Percentiles rank a stretch among this genome's conserved stretches.
These are phyloP conservation scores for Carcinoscorpius rotundicauda DNA, from an alignment of 1,140 invertebrate species.

Conservation along the genomic window DNA sequence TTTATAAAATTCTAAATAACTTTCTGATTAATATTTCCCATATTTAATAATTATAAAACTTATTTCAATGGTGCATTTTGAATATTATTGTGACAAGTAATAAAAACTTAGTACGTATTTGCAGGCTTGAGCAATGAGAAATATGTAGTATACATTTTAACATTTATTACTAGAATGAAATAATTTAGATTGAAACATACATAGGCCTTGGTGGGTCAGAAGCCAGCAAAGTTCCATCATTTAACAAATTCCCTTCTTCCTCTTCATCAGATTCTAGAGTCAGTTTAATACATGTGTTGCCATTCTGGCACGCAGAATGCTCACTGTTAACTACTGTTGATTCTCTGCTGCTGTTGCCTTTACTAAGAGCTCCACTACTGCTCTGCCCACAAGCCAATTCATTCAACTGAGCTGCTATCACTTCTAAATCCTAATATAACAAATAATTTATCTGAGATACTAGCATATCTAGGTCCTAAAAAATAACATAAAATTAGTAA, in stretches of 20 bases:
- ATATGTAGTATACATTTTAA: too few relatives aligned
- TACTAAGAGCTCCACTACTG: slow-evolving; percentile 24
- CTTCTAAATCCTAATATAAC: slow-evolving; percentile 64
- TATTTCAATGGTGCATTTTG: too few relatives aligned
- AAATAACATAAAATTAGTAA: too few relatives aligned
- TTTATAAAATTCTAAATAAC: too few relatives aligned
- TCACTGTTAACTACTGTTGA: neutral
- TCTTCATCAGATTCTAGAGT: slow-evolving; percentile 38
- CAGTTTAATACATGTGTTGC: slow-evolving; percentile 16
- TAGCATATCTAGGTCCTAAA: too few relatives aligned
- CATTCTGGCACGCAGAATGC: slow-evolving; percentile 19
- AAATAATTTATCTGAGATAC: too few relatives aligned
- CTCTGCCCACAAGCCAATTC: slow-evolving; percentile 55
- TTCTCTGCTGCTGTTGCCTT: slow-evolving; percentile 8
- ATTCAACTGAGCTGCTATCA: slow-evolving; percentile 81
- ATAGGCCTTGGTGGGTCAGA: slow-evolving; percentile 92
- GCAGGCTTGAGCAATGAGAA: too few relatives aligned
- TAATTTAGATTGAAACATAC: slow-evolving; percentile 45
- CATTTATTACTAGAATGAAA: too few relatives aligned
- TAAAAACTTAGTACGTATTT: too few relatives aligned
- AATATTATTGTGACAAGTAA: too few relatives aligned
- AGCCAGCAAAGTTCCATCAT: slow-evolving; percentile 86
- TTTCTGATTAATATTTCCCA: too few relatives aligned
- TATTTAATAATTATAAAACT: too few relatives aligned
- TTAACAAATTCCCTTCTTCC: slow-evolving; percentile 43